phyloP scores from a whole-genome alignment of 35 echinoderm and acorn worm species.

The Nesometra sesokonis region DNA sequence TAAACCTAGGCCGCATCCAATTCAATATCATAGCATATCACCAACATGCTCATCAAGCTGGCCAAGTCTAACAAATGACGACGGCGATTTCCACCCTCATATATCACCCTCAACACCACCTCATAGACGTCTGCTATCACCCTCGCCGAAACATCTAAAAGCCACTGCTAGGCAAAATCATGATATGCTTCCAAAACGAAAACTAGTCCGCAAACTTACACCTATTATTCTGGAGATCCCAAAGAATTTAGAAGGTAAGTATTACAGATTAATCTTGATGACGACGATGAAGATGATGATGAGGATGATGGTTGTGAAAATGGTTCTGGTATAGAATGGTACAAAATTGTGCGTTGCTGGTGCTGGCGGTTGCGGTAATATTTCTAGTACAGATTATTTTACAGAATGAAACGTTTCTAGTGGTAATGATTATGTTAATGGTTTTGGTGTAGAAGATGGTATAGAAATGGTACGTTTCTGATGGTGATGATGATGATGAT shows the following conservation, averaged over 20 bases:
- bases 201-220: neutral
- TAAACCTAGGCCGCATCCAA: neutral
- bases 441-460: too few relatives aligned
- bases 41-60: neutral
- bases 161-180: neutral
- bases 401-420: too few relatives aligned
- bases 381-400: too few relatives aligned
- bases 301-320: too few relatives aligned
- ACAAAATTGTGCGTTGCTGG: too few relatives aligned
- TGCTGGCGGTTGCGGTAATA: too few relatives aligned
- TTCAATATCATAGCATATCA: neutral
- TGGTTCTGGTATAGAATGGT: too few relatives aligned
- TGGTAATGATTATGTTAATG: too few relatives aligned
- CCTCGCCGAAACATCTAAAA: neutral
- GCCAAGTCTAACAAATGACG: neutral
- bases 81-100: neutral
- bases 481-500: too few relatives aligned
- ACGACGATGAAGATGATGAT: too few relatives aligned
- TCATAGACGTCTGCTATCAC: neutral
- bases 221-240: neutral
- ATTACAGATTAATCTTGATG: too few relatives aligned
- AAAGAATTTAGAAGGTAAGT: neutral
- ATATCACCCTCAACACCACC: neutral
- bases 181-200: neutral
- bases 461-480: too few relatives aligned